A percentile compares a stretch with the other conserved stretches of the same genome.
Evolutionary conservation across 2,113 vertebrate genomes (phyloP).

Genomic region (Polypterus senegalus): DNA sequence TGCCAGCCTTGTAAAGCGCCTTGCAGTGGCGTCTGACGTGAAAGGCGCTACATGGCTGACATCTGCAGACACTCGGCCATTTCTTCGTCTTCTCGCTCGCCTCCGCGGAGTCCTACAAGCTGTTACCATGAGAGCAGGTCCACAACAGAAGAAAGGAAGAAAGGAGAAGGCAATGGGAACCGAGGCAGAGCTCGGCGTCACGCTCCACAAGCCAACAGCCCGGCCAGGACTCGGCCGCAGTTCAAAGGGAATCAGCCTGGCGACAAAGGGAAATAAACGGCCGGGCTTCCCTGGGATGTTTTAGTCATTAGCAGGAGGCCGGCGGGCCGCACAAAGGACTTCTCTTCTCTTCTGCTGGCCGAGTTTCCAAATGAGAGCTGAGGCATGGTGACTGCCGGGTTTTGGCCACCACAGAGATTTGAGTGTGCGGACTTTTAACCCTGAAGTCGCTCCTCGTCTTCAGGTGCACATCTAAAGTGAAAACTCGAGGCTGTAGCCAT

Average conservation of each 20-base stretch:
- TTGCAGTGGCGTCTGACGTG: background rate
- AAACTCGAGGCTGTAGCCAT: too few species aligned
- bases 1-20: too few species aligned
- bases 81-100: conserved; percentile 3
- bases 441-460: too few species aligned
- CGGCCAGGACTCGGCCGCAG: background rate
- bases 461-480: too few species aligned
- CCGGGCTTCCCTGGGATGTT: conserved; percentile 23
- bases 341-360: conserved; percentile 9
- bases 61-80: background rate
- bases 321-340: conserved; percentile 16
- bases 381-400: too few species aligned
- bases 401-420: too few species aligned
- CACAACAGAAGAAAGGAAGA: conserved; percentile 1
- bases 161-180: background rate
- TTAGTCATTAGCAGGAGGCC: conserved; percentile 19
- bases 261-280: conserved; percentile 6
- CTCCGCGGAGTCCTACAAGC: background rate
- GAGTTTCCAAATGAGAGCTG: background rate
- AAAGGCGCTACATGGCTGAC: background rate
- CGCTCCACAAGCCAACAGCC: too few species aligned
- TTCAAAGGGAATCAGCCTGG: conserved; percentile 20
- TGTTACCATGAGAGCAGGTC: background rate
- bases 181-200: too few species aligned
- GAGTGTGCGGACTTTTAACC: too few species aligned